Percentiles rank a stretch among this genome's conserved stretches.
phyloP scores from a whole-genome alignment of 2,797 vertebrate species.

The Tolypeutes matacus region DNA sequence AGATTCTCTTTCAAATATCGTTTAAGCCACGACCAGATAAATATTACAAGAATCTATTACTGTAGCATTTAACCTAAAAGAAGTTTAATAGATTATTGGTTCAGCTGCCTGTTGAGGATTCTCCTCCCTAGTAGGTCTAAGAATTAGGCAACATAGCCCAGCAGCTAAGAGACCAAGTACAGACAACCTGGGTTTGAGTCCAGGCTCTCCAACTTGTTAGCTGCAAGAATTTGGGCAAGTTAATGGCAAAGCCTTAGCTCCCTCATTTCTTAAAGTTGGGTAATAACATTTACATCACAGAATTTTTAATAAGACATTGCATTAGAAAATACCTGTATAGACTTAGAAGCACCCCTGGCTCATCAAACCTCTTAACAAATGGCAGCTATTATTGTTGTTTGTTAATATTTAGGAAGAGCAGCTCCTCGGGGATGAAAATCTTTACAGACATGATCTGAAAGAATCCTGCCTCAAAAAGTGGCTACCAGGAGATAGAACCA shows the following conservation, averaged over 20 bases:
- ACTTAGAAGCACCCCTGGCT: not conserved
- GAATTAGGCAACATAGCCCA: not conserved
- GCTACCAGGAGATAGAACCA: not conserved
- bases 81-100: not conserved
- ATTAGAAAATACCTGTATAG: not conserved
- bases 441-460: not conserved
- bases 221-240: not conserved
- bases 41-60: not conserved
- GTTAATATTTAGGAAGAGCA: slow-evolving; percentile 9
- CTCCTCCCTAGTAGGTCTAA: not conserved
- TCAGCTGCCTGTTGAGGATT: not conserved
- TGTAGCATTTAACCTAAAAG: not conserved
- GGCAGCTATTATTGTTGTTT: not conserved
- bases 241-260: not conserved
- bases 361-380: not conserved
- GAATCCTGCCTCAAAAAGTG: not conserved
- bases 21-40: not conserved
- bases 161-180: not conserved
- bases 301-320: not conserved
- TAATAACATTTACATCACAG: not conserved
- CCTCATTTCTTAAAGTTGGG: not conserved
- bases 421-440: not conserved
- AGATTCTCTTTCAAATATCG: not conserved
- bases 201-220: not conserved
- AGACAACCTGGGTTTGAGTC: not conserved